These are phyloP conservation scores for Uria aalge DNA, from an alignment of 2,113 vertebrate species.

Conservation along the genomic window DNA sequence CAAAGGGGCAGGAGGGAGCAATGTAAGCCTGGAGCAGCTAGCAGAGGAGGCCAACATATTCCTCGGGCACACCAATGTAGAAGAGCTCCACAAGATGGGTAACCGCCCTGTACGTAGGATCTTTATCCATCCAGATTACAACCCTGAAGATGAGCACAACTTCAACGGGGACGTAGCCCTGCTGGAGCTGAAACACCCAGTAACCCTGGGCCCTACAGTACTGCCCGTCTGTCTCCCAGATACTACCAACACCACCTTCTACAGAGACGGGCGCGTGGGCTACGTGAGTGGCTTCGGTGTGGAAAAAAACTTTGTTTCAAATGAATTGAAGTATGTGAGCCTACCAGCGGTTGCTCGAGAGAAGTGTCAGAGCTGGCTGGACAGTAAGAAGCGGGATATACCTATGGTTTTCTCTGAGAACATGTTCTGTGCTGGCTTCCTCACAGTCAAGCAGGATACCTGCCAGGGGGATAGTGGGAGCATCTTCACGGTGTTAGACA, in stretches of 20 bases:
- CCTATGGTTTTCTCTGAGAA: conserved; percentile 71
- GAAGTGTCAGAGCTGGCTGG: conserved; percentile 54
- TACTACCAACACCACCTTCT: not conserved
- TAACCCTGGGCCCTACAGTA: conserved; percentile 74
- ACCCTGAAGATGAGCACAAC: not conserved
- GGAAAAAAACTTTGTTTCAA: conserved; percentile 18
- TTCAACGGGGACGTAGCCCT: conserved; percentile 89
- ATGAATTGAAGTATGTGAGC: conserved; percentile 64
- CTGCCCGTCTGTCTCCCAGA: conserved; percentile 88
- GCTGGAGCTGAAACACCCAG: conserved; percentile 77
- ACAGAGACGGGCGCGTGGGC: conserved; percentile 50
- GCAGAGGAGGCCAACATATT: conserved; percentile 49
- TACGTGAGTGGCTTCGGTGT: conserved; percentile 88
- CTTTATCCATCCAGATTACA: conserved; percentile 82
- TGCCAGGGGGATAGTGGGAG: conserved; percentile 82
- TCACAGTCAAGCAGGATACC: conserved; percentile 30
- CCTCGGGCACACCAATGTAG: conserved; percentile 43
- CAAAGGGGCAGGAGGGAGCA: not conserved
- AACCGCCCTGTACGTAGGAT: conserved; percentile 68
- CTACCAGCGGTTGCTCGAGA: conserved; percentile 56
- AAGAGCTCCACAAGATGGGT: not conserved
- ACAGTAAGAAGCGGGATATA: not conserved
- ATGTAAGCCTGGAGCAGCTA: not conserved
- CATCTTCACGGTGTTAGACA: conserved; percentile 35
- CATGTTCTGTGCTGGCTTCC: conserved; percentile 81